Evolutionary conservation across 2,888 invertebrate genomes (phyloP).

Genomic region (Dicyrtomina minuta): DNA sequence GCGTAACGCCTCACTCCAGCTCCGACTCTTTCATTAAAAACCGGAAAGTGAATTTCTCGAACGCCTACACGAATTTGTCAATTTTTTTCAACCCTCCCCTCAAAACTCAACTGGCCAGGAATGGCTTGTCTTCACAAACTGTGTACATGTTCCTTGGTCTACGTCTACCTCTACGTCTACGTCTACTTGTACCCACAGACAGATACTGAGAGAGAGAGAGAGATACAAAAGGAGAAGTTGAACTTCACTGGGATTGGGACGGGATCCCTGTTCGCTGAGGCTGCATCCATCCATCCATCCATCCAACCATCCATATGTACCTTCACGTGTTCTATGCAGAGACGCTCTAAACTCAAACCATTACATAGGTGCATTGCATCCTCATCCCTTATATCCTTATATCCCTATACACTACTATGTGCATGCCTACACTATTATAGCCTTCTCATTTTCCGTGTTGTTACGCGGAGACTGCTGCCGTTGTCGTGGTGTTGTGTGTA

Average conservation of each 20-base stretch:
- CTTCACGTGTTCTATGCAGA: not conserved
- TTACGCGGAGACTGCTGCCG: too few species aligned
- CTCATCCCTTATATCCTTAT: too few species aligned
- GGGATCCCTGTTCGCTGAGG: too few species aligned
- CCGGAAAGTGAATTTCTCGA: slow-evolving; percentile 47
- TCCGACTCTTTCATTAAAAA: slow-evolving; percentile 48
- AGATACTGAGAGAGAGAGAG: too few species aligned
- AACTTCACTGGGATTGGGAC: too few species aligned
- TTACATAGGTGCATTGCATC: too few species aligned
- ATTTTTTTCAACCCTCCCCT: slow-evolving; percentile 40
- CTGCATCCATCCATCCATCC: too few species aligned
- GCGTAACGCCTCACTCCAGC: slow-evolving; percentile 48
- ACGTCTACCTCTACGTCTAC: too few species aligned
- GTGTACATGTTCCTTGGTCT: too few species aligned
- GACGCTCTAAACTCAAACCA: too few species aligned
- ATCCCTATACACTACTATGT: not conserved
- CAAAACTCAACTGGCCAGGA: slow-evolving; percentile 17
- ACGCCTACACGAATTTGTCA: slow-evolving; percentile 51
- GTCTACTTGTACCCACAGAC: too few species aligned
- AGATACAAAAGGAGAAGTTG: too few species aligned
- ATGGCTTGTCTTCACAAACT: slow-evolving; percentile 25
- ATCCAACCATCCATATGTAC: not conserved
- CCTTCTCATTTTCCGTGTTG: not conserved
- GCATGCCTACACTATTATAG: not conserved
- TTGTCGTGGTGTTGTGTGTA: not conserved